phyloP scores from a whole-genome alignment of 2,888 invertebrate genomes.

The Nomada lathburiana region DNA sequence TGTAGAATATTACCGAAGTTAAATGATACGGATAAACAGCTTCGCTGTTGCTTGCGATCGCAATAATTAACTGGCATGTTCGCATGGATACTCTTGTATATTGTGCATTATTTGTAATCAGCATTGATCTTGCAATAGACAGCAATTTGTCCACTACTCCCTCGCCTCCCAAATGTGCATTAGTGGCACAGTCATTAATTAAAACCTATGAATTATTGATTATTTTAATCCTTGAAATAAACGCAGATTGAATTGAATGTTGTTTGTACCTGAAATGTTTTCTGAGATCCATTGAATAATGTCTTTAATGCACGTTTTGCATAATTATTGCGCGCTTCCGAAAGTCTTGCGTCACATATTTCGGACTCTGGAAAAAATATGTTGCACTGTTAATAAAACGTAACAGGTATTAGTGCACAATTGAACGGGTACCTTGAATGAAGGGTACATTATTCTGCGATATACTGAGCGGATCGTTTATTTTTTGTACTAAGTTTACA shows the following conservation, averaged over 20 bases:
- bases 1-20: slow-evolving; percentile 77
- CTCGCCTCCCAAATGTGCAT: slow-evolving; percentile 80
- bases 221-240: neutral
- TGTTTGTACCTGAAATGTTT: slow-evolving; percentile 80
- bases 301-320: slow-evolving; percentile 82
- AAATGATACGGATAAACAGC: slow-evolving; percentile 82
- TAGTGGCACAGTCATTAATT: slow-evolving; percentile 81
- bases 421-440: slow-evolving; percentile 76
- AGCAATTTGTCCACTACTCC: slow-evolving; percentile 82
- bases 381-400: neutral
- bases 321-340: slow-evolving; percentile 80
- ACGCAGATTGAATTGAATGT: neutral
- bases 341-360: slow-evolving; percentile 77
- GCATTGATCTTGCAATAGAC: slow-evolving; percentile 81
- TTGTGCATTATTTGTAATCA: slow-evolving; percentile 83
- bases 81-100: slow-evolving; percentile 82
- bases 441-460: slow-evolving; percentile 78
- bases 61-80: slow-evolving; percentile 82
- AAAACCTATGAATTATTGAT: slow-evolving; percentile 73
- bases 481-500: slow-evolving; percentile 76
- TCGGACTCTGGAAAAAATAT: slow-evolving; percentile 77
- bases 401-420: neutral
- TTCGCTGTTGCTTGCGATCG: slow-evolving; percentile 81
- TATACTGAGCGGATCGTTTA: slow-evolving; percentile 77
- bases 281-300: slow-evolving; percentile 82